Conservation (phyloP, 2,113 vertebrate species). For the Pluvianellus socialis region DNA sequence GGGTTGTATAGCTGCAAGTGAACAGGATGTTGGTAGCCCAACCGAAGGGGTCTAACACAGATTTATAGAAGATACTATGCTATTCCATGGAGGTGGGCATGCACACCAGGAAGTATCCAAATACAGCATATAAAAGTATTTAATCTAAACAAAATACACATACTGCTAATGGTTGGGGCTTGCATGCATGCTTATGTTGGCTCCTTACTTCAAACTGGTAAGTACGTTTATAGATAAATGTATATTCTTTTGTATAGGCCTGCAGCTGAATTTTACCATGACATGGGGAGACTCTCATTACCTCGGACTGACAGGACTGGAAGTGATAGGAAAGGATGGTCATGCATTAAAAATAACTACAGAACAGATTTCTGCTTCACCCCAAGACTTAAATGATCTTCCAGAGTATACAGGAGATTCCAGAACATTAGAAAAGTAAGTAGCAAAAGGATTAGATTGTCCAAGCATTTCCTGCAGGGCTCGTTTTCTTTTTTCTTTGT, state of each 20-base stretch:
- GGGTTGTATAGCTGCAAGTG: neutral
- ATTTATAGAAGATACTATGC: neutral
- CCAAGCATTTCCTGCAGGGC: neutral
- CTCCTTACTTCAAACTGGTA: neutral
- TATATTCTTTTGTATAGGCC: constrained; percentile 69
- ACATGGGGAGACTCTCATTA: constrained; percentile 94
- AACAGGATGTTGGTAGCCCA: neutral
- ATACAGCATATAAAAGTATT: neutral
- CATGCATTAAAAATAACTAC: constrained; percentile 80
- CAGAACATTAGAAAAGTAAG: constrained; percentile 91
- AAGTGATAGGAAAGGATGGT: constrained; percentile 88
- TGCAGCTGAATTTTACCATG: constrained; percentile 84
- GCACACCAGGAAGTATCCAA: neutral
- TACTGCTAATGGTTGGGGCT: neutral
- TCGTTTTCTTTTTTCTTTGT: neutral
- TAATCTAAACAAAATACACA: neutral
- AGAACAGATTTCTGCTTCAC: constrained; percentile 84
- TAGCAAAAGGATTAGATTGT: neutral
- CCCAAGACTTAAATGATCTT: constrained; percentile 88
- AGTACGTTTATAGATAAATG: neutral
- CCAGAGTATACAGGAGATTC: constrained; percentile 82
- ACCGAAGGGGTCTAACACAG: neutral
- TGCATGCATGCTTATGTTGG: neutral
- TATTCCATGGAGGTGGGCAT: neutral
- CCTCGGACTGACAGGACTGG: constrained; percentile 91